These are phyloP conservation scores for Dendropsophus ebraccatus DNA, from an alignment of 2,113 vertebrate species.

Conservation along the genomic window DNA sequence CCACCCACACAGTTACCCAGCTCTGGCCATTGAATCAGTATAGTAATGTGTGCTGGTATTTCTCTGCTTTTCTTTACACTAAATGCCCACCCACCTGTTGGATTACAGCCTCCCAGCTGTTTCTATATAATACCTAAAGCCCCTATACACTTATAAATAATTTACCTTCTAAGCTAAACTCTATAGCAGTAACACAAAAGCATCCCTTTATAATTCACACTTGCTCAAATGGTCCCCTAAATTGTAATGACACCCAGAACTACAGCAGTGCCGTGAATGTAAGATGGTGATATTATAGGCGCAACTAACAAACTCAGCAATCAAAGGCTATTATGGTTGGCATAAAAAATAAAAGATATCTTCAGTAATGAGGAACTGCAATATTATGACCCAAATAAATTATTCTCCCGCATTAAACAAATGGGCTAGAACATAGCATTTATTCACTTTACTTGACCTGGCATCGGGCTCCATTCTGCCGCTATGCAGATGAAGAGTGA, in stretches of 20 bases:
- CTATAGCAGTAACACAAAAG: neutral
- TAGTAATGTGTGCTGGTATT: no score
- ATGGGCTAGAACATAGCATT: constrained; percentile 22
- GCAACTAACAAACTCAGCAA: neutral
- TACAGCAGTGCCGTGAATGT: neutral
- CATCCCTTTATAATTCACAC: neutral
- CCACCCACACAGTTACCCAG: no score
- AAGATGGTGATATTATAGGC: neutral
- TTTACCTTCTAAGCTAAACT: neutral
- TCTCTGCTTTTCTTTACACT: no score
- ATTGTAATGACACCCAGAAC: constrained; percentile 6
- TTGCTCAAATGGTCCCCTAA: neutral
- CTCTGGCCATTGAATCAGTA: no score
- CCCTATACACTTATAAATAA: neutral
- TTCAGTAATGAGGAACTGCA: neutral
- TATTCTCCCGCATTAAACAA: constrained; percentile 12
- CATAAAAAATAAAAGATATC: constrained; percentile 21
- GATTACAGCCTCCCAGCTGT: neutral
- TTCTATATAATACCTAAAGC: neutral
- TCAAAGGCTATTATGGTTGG: neutral
- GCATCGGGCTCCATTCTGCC: neutral
- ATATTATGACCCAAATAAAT: constrained; percentile 17
- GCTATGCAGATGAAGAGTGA: constrained; percentile 9
- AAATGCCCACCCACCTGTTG: neutral
- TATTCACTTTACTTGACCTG: constrained; percentile 21